A percentile compares a stretch with the other conserved stretches of the same genome.
Evolutionary conservation across 2,113 vertebrate species (phyloP).

Genomic region (Empidonax traillii): DNA sequence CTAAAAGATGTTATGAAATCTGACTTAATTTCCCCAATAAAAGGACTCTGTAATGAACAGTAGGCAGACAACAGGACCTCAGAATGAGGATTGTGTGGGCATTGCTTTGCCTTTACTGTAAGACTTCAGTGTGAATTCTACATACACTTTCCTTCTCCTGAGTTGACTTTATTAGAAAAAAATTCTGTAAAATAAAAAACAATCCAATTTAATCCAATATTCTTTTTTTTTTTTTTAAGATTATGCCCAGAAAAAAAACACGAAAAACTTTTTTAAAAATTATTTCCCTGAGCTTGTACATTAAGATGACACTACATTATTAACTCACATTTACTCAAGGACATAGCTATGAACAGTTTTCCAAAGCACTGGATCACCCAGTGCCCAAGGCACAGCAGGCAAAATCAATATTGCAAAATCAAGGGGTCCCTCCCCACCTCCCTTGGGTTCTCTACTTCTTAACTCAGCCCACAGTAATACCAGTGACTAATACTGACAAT

Average conservation of each 20-base stretch:
- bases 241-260: fast-evolving
- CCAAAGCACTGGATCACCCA: background rate
- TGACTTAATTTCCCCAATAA: background rate
- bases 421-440: background rate
- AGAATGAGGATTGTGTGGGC: background rate
- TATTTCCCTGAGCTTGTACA: background rate
- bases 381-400: background rate
- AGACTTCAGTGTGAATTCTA: background rate
- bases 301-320: background rate
- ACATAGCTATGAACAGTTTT: background rate
- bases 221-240: background rate
- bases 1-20: background rate
- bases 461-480: background rate
- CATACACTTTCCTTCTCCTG: background rate
- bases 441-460: background rate
- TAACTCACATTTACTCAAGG: background rate
- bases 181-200: background rate
- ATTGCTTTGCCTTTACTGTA: background rate
- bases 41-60: background rate
- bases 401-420: background rate
- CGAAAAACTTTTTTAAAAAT: background rate
- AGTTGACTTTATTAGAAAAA: background rate
- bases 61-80: background rate
- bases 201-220: background rate
- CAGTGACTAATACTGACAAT: background rate